Conservation (phyloP, 2,888 invertebrate genomes). For the Dolomedes plantarius region DNA sequence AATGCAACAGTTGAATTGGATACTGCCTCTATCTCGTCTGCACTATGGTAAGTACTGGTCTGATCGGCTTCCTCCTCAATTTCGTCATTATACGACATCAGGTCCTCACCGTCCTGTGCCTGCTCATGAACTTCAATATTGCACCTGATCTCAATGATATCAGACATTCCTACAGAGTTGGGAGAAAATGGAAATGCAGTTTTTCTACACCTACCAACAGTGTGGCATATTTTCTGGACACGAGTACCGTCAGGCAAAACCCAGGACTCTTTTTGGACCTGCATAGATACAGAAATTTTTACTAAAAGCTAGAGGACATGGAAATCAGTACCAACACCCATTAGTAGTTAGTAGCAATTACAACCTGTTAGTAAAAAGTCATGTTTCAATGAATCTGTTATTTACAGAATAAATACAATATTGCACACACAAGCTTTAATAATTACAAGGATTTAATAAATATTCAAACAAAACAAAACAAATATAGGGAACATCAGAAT, state of each 20-base stretch:
- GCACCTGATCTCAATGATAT: slow-evolving; percentile 57
- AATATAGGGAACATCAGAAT: not conserved
- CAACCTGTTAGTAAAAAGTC: not conserved
- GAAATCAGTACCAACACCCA: slow-evolving; percentile 6
- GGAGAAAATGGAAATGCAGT: slow-evolving; percentile 36
- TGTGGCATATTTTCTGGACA: slow-evolving; percentile 65
- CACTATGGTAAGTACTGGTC: not conserved
- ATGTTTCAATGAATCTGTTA: not conserved
- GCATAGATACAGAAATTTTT: slow-evolving; percentile 30
- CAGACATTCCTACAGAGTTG: slow-evolving; percentile 17
- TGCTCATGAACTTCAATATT: slow-evolving; percentile 65
- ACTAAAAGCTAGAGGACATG: not conserved
- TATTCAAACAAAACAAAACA: not conserved
- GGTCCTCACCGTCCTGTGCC: not conserved
- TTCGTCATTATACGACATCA: not conserved
- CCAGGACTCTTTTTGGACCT: slow-evolving; percentile 65
- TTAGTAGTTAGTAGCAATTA: not conserved
- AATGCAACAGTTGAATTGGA: not conserved
- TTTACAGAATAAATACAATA: slow-evolving; percentile 6
- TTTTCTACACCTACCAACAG: slow-evolving; percentile 53
- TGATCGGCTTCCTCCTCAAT: not conserved
- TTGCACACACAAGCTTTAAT: not conserved
- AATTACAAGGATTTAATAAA: not conserved
- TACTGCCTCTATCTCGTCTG: not conserved
- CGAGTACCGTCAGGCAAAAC: slow-evolving; percentile 50